Evolutionary conservation across 1,140 invertebrate genomes (phyloP), one percentile per base, ranked within the genome.

Genomic region (Drosophila lini): DNA sequence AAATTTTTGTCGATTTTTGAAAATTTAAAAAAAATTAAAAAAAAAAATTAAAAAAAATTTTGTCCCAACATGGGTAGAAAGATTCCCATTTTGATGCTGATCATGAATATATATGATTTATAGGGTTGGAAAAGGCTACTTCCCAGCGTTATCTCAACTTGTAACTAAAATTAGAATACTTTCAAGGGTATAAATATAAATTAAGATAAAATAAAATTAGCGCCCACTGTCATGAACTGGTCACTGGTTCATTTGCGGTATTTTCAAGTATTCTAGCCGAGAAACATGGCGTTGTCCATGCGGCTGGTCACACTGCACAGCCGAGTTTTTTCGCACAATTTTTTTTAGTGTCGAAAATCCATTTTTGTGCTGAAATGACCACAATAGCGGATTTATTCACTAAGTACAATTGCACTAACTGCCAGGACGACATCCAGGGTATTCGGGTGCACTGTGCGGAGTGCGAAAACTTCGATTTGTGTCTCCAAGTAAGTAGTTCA

Each of bases 361-460:
- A 74, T 31, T 13, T 63, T 62, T 59, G 36, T 50, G 61, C 59
- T 38, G 64, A 68, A 86, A 92, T 92, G 86, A 86, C 77, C 19
- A 90, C 78, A 31, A 90, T 92, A 58, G 81, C 85, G 48, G 91
- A 92, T 55, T 92, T 97, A 70, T 97, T 97, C 92, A 95, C 95
- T 16, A 96, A 96, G 93, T 96, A 97, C 92, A 95, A 94, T 92
- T 98, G 98, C 93, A 97, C 96, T 77, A 97, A 98, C 94, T 98
- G 97, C 93, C 97, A 98, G 93, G 96, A 97, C 93, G 96, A 97
- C 93, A 97, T 98, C 65, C 94, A 94, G 74, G 97, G 96, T 48
- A 94, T 98, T 58, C 94, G 97, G 78, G 95, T 98, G 45, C 96
- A 97, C 93, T 98, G 98, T 93, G 95, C 95, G 48, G 97, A 97